Conservation (phyloP, 2,888 invertebrate species). For the Catocala fraxini region DNA sequence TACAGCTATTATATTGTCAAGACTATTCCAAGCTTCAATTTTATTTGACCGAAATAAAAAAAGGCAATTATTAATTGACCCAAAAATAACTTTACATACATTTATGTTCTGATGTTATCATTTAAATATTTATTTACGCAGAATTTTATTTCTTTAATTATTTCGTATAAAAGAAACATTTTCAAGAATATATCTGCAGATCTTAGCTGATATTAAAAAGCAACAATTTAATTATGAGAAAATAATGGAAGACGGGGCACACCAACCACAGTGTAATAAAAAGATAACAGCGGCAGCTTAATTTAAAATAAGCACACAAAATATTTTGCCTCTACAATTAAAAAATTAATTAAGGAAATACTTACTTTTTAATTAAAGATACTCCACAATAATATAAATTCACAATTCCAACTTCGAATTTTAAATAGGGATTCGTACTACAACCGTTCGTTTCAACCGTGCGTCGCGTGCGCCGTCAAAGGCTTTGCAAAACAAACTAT, state of each 20-base stretch:
- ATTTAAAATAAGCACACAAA: constrained; percentile 10
- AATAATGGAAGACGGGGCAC: neutral
- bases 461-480: constrained; percentile 61
- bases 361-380: constrained; percentile 30
- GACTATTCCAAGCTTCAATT: too few relatives aligned
- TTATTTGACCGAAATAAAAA: too few relatives aligned
- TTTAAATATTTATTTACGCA: too few relatives aligned
- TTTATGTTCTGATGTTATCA: too few relatives aligned
- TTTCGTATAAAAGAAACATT: too few relatives aligned
- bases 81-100: too few relatives aligned
- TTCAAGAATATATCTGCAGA: too few relatives aligned
- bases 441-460: constrained; percentile 12
- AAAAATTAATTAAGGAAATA: constrained; percentile 23
- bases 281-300: constrained; percentile 4
- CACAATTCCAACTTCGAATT: constrained; percentile 21
- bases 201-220: too few relatives aligned
- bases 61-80: too few relatives aligned
- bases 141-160: too few relatives aligned
- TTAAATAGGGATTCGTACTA: constrained; percentile 20
- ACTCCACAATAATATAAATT: constrained; percentile 28
- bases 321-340: constrained; percentile 10
- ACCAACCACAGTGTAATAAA: constrained; percentile 1
- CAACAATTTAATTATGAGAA: constrained; percentile 4
- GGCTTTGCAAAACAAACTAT: constrained; percentile 64
- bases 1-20: neutral